Evolutionary conservation across 2,113 vertebrate species (phyloP), one percentile per base, ranked within the genome.

Genomic region (Dasyornis broadbenti): DNA sequence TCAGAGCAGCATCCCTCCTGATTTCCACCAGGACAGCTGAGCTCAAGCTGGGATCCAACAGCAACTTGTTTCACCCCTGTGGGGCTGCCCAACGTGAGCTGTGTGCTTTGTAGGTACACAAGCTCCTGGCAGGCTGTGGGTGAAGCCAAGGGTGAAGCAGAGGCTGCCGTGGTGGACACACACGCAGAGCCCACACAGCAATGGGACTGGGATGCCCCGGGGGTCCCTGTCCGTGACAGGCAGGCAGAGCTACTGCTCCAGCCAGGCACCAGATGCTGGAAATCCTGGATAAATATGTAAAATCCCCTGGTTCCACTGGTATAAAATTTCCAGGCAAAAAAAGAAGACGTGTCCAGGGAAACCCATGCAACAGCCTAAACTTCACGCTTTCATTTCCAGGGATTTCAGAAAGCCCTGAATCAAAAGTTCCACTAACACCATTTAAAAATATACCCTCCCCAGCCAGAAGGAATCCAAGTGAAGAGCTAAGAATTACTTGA

Each of bases 351-450:
- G 73, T 87, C 90, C 73, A 93, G 24, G 57, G 82, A 91, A 96
- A 90, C 26, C 26, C 40, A 20, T 14, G 20, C 56, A 71, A 22
- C 30, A 82, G 65, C 49, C 78, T 87, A 77, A 89, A 84, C 86
- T 72, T 68, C 61, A 57, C 23, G 78, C 15, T 79, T 68, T 87
- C 73, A 3, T 78, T 91, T 95, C 95, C 96, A 96, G 66, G 84
- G 87, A 86, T 94, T 96, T 92, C 81, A 89, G 77, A 94, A 91
- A 91, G 53, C n/a, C 57, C 44, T 91, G 93, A 82, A 82, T 92
- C 90, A 94, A 68, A 90, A 91, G 94, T 96, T 94, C 94, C 94
- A 87, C 39, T 93, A 44, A 72, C 1, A 4, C 22, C 8, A 12
- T 71, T 93, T 60, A 64, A 94, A 96, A 93, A 64, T 49, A 90